phyloP scores from a whole-genome alignment of 2,113 vertebrate genomes.

The Mesitornis unicolor region DNA sequence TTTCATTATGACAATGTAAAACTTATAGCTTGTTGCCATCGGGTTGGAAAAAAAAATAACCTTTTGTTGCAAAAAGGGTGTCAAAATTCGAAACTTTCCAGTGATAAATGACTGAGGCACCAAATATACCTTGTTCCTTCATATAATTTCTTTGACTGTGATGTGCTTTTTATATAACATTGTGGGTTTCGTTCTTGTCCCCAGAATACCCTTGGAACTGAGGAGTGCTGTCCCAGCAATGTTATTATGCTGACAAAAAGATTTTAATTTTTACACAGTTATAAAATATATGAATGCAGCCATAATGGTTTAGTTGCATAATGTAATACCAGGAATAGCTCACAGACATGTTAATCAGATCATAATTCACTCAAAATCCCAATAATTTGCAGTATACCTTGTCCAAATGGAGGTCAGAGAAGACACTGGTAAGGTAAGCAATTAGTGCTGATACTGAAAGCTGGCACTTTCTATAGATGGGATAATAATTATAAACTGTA shows the following conservation, averaged over 20 bases:
- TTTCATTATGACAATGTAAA: conserved; percentile 60
- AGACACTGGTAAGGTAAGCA: not conserved
- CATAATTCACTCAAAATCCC: conserved; percentile 28
- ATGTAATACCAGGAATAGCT: conserved; percentile 31
- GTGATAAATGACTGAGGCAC: conserved; percentile 55
- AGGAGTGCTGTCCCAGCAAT: conserved; percentile 20
- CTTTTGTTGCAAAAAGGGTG: conserved; percentile 57
- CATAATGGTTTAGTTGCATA: conserved; percentile 39
- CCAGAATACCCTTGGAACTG: conserved; percentile 57
- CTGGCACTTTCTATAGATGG: not conserved
- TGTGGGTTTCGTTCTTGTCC: conserved; percentile 43
- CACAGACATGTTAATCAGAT: conserved; percentile 36
- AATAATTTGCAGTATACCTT: not conserved
- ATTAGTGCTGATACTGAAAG: not conserved
- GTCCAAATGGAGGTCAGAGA: not conserved
- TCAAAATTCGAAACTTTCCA: conserved; percentile 58
- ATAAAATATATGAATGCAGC: conserved; percentile 25
- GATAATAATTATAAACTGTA: not conserved
- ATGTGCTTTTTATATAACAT: conserved; percentile 58
- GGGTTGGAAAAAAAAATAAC: conserved; percentile 58
- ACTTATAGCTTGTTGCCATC: conserved; percentile 31
- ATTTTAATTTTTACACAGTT: conserved; percentile 32
- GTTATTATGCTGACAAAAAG: conserved; percentile 35
- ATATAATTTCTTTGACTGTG: conserved; percentile 28
- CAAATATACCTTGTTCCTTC: conserved; percentile 11